Percentiles rank a stretch among this genome's conserved stretches.
Conservation (phyloP, 2,797 vertebrate species). For the Fistularia tabacaria region DNA sequence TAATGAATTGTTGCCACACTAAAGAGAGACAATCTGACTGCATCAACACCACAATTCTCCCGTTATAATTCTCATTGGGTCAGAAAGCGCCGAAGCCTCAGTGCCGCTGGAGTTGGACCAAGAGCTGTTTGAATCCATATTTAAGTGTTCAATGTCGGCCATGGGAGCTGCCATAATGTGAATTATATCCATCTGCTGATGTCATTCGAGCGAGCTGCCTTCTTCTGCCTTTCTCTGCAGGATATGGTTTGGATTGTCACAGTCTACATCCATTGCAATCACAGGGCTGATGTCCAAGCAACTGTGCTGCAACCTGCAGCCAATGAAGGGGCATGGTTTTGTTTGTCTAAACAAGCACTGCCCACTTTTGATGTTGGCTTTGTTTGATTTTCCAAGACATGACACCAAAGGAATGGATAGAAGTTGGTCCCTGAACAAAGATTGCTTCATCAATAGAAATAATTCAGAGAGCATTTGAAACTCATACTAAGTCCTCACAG, state of each 20-base stretch:
- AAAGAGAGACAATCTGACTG: slow-evolving; percentile 23
- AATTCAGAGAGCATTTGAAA: slow-evolving; percentile 37
- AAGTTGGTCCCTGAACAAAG: slow-evolving; percentile 41
- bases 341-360: slow-evolving; percentile 38
- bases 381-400: slow-evolving; percentile 30
- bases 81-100: slow-evolving; percentile 16
- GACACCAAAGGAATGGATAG: slow-evolving; percentile 27
- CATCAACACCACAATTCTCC: slow-evolving; percentile 45
- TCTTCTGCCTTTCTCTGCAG: slow-evolving; percentile 26
- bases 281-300: slow-evolving; percentile 25
- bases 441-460: slow-evolving; percentile 28
- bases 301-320: slow-evolving; percentile 11
- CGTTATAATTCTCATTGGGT: slow-evolving; percentile 34
- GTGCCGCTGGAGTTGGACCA: slow-evolving; percentile 34
- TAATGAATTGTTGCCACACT: slow-evolving; percentile 39
- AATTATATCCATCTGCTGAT: slow-evolving; percentile 59
- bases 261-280: slow-evolving; percentile 50
- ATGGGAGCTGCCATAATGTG: slow-evolving; percentile 37
- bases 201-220: slow-evolving; percentile 42
- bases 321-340: slow-evolving; percentile 26
- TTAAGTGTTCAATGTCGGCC: slow-evolving; percentile 32
- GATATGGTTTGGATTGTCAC: slow-evolving; percentile 55
- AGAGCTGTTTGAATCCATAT: slow-evolving; percentile 22
- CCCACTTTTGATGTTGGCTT: slow-evolving; percentile 32
- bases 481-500: slow-evolving; percentile 1